A percentile compares a stretch with the other conserved stretches of the same genome.
Conservation (phyloP, 1,140 invertebrate genomes). For the Euura lappo region DNA sequence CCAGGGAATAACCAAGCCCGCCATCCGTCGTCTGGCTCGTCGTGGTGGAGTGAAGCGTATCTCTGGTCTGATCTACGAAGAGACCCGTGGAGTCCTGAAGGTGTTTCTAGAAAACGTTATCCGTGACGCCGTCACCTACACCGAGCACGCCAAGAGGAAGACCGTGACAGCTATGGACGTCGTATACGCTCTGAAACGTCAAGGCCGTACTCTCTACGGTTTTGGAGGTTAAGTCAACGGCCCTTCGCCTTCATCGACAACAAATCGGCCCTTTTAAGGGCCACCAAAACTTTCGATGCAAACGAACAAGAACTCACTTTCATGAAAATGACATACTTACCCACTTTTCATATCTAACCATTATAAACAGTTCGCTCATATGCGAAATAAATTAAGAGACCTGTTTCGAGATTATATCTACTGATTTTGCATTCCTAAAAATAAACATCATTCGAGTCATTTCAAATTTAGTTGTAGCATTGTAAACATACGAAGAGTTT, state of each 20-base stretch:
- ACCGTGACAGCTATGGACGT: constrained; percentile 88
- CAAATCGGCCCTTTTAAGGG: constrained; percentile 54
- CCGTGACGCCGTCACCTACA: constrained; percentile 83
- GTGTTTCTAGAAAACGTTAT: constrained; percentile 85
- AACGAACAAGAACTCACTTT: too few species aligned
- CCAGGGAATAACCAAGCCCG: constrained; percentile 59
- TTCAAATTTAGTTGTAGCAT: too few species aligned
- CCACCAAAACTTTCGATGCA: constrained; percentile 44
- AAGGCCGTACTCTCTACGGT: constrained; percentile 74
- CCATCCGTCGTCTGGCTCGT: constrained; percentile 61
- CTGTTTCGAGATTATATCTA: too few species aligned
- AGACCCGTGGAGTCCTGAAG: constrained; percentile 46
- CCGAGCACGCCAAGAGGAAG: constrained; percentile 82
- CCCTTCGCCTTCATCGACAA: constrained; percentile 81
- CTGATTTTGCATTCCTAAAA: too few species aligned
- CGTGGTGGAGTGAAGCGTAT: constrained; percentile 80
- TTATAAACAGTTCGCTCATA: too few species aligned
- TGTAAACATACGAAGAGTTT: too few species aligned
- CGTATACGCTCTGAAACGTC: constrained; percentile 83
- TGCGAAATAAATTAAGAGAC: too few species aligned
- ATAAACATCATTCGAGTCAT: too few species aligned
- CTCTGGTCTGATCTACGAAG: constrained; percentile 67
- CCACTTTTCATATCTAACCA: too few species aligned
- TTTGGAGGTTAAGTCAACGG: constrained; percentile 63
- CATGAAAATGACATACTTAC: too few species aligned